Evolutionary conservation across 2,888 invertebrate genomes (phyloP), one percentile per base, ranked within the genome.

Genomic region (Patella pellucida): DNA sequence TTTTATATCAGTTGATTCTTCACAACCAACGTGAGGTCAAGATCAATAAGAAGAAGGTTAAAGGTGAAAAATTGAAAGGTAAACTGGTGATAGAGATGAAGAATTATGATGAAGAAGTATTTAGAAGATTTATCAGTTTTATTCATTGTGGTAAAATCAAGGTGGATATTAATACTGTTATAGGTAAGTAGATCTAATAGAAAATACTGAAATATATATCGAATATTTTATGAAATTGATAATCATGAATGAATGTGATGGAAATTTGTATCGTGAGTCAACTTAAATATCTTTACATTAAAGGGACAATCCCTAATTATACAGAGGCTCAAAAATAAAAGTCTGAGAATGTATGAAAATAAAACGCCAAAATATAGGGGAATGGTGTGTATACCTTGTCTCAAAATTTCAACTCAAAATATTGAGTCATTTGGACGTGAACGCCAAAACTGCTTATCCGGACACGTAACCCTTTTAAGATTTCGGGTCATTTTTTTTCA

Each of bases 81-180:
- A 19, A 62, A 62, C 62, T 62, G 62, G 62, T 62, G 9, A 23
- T 62, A 62, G 62, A 62, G 62, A 23, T 62, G 2, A 62, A 23
- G 62, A 62, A 62, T 23, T 62, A 62, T 62, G 62, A 62, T 62
- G 62, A 62, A 62, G 62, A 62, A 23, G 62, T 23, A 14, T 62
- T 62, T 62, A 62, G 62, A 62, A 62, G 62, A 23, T n/a, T 62
- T 19, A 62, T 62, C 62, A 9, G 62, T 62, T 62, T 62, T 62
- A 62, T 23, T 62, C 62, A 62, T 11, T 62, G 62, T 62, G 62
- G 62, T 62, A 62, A 62, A 62, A 23, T 62, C 12, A 62, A 62
- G 23, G 62, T 62, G 14, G 62, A 62, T 19, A 23, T 62, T 19
- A 9, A 12, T 23, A 23, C 62, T 23, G 62, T 62, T 62, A 62